These are phyloP conservation scores for Carpatolechia fugitivella DNA, from an alignment of 2,888 invertebrate genomes.

Conservation along the genomic window DNA sequence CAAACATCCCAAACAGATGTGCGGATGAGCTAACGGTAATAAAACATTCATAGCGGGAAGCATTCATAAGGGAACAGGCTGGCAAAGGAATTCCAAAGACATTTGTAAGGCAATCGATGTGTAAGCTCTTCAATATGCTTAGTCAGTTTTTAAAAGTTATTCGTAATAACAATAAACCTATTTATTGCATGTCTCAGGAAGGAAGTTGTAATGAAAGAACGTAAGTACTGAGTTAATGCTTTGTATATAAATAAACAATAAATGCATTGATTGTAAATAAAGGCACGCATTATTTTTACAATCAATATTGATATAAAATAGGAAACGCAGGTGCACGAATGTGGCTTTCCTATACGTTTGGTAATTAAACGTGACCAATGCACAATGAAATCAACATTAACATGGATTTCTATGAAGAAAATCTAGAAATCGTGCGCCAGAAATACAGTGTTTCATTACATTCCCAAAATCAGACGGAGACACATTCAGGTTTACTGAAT, in stretches of 20 bases:
- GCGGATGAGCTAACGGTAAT: conserved; percentile 13
- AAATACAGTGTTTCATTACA: neutral
- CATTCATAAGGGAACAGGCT: neutral
- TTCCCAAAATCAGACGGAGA: neutral
- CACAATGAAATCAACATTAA: no score
- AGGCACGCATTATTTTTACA: no score
- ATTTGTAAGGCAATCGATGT: neutral
- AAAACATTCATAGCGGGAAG: neutral
- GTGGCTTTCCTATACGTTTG: no score
- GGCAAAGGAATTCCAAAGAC: neutral
- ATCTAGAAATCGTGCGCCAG: neutral
- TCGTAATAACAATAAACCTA: neutral
- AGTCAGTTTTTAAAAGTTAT: neutral
- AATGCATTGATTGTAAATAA: no score
- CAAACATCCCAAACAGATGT: conserved; percentile 16
- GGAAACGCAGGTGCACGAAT: no score
- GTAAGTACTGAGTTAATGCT: neutral
- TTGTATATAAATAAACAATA: no score
- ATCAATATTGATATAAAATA: no score
- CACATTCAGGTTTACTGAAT: conserved; percentile 2
- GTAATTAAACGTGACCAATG: no score
- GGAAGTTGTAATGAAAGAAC: neutral
- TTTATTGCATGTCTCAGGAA: neutral
- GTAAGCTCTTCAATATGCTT: neutral
- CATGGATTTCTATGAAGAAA: no score